Evolutionary conservation across 2,888 invertebrate species (phyloP), one percentile per base, ranked within the genome.

Genomic region (Chaitophorus viminalis): DNA sequence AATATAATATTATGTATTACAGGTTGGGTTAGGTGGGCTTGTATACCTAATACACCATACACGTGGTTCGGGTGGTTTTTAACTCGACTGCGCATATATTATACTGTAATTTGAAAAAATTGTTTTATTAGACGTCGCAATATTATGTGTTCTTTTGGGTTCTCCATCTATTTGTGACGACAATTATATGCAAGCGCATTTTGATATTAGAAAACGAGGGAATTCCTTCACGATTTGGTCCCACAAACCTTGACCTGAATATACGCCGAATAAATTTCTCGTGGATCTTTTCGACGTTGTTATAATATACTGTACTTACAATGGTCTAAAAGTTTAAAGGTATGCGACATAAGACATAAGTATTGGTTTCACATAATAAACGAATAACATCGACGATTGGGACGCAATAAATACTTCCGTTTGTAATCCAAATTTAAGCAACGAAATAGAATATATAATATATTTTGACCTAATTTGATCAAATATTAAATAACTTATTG

Each of bases 161-260:
- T 54, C 39, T 9, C 39, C 14, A 46, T 46, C 39, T 46, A 46
- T 46, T 46, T 46, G 25, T 6, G 60, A 18, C 60, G 21, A 60
- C 25, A 25, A 18, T 25, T 60, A 60, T 21, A 3, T 25, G 21
- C 21, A 25, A 25, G 21, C 60, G 25, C 21, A 14, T 17, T 33
- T 54, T 54, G 21, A 46, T 76, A 76, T 78, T 78, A 78, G 54
- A 54, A 54, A 78, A 77, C 65, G 60, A 60, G 39, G 1, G 29
- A 82, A 85, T 85, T 86, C 86, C 86, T 86, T 54, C 86, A 86
- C 86, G 86, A 78, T 70, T 36, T 36, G 74, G 0, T 33, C 54
- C 78, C n/a, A 70, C n/a, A 68, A 54, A 83, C 83, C 83, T 83
- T 74, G 78, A 77, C 85, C 85, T 70, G 11, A 65, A 82, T 70